Conservation (phyloP, 2,797 vertebrate species). For the Gallirallus australis region DNA sequence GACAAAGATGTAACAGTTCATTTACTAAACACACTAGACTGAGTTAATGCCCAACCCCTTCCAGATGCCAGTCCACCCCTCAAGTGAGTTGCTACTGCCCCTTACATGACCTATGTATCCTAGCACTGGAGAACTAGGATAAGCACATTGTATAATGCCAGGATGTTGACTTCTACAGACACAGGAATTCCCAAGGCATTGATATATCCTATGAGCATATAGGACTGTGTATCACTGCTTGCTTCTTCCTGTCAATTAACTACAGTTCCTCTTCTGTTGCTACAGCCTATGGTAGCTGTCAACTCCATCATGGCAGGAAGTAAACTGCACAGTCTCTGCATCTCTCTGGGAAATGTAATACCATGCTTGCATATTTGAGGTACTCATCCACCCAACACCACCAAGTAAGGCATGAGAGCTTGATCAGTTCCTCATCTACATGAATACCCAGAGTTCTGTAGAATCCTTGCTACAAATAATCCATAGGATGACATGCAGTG, state of each 20-base stretch:
- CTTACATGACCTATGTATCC: neutral
- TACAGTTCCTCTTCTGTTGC: neutral
- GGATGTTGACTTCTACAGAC: neutral
- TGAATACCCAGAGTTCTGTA: neutral
- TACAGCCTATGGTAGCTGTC: neutral
- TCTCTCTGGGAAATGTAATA: neutral
- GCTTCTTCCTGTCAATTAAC: neutral
- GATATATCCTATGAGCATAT: neutral
- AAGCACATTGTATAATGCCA: neutral
- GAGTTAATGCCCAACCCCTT: neutral
- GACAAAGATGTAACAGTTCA: neutral
- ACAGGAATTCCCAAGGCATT: neutral
- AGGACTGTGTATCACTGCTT: neutral
- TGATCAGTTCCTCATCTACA: neutral
- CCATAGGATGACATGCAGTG: neutral
- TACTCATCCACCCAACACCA: neutral
- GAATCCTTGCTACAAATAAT: neutral
- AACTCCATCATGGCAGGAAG: neutral
- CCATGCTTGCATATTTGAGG: neutral
- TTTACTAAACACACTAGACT: neutral
- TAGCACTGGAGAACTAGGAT: neutral
- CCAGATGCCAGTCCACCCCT: neutral
- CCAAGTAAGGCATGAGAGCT: neutral
- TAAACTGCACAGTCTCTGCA: neutral
- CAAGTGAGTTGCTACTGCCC: neutral